Evolutionary conservation across 1,140 invertebrate genomes (phyloP).

Genomic region (Drosophila kurseongensis): DNA sequence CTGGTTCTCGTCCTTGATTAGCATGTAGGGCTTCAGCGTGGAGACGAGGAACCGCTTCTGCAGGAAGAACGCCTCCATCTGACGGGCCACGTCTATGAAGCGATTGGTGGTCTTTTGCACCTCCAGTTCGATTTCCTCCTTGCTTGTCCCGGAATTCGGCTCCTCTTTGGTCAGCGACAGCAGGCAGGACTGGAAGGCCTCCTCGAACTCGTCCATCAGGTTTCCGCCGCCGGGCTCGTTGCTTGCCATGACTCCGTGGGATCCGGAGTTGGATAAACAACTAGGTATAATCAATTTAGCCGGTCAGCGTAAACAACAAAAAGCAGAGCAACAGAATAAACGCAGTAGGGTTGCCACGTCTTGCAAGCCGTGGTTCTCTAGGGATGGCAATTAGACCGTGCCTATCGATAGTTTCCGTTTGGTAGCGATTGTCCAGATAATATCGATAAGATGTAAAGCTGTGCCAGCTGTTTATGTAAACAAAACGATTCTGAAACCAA

Average conservation of each 20-base stretch:
- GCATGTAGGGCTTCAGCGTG: constrained; percentile 94
- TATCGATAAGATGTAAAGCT: background rate
- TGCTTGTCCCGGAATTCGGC: constrained; percentile 89
- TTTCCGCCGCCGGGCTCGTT: constrained; percentile 92
- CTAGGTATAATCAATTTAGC: background rate
- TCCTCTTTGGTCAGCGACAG: constrained; percentile 93
- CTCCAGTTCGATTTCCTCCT: constrained; percentile 93
- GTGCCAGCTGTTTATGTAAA: constrained; percentile 32
- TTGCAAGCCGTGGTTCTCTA: background rate
- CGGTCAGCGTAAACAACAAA: constrained; percentile 9
- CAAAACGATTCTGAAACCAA: background rate
- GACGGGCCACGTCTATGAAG: constrained; percentile 95
- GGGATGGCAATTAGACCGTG: background rate
- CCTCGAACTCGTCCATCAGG: constrained; percentile 93
- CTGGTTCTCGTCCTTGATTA: constrained; percentile 95
- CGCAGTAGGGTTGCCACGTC: constrained; percentile 2
- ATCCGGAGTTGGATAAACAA: background rate
- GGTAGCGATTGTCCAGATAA: too few species aligned
- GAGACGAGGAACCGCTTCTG: constrained; percentile 96
- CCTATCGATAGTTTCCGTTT: constrained; percentile 1
- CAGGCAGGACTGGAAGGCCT: constrained; percentile 94
- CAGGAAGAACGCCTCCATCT: constrained; percentile 97
- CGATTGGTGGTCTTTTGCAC: constrained; percentile 93
- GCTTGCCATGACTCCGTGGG: constrained; percentile 87
- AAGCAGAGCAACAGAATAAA: background rate